Conservation (phyloP, 2,113 vertebrate genomes). For the Coreoperca whiteheadi region DNA sequence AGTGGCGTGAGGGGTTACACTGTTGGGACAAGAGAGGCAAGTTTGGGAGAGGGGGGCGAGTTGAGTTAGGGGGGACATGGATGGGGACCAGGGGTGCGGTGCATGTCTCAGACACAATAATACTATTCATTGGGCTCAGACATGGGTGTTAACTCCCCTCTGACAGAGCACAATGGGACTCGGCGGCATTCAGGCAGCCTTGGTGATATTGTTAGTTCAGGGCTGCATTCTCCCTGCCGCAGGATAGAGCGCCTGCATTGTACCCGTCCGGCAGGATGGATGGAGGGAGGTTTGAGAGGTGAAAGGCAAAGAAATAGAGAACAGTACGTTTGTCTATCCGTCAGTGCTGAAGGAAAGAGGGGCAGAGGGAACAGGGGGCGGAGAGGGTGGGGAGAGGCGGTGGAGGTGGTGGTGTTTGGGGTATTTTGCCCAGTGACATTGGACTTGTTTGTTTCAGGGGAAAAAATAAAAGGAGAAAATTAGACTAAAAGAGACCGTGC, state of each 20-base stretch:
- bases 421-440: conserved; percentile 72
- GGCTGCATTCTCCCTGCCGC: conserved; percentile 83
- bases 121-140: conserved; percentile 89
- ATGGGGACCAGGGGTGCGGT: conserved; percentile 77
- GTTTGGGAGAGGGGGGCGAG: conserved; percentile 53
- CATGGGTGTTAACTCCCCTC: conserved; percentile 89
- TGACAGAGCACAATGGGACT: conserved; percentile 89
- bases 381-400: conserved; percentile 48
- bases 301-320: conserved; percentile 84
- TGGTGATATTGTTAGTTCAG: conserved; percentile 88
- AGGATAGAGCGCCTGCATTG: conserved; percentile 87
- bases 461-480: conserved; percentile 53
- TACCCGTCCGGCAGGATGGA: conserved; percentile 83
- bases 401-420: neutral
- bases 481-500: conserved; percentile 61
- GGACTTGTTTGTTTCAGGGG: conserved; percentile 75
- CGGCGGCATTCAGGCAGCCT: conserved; percentile 85
- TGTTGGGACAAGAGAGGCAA: conserved; percentile 73
- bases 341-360: conserved; percentile 77
- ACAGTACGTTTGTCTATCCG: conserved; percentile 85
- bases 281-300: conserved; percentile 83
- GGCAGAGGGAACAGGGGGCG: conserved; percentile 54
- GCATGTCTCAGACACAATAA: conserved; percentile 91
- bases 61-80: conserved; percentile 74
- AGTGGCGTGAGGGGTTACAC: conserved; percentile 40